Base-by-base conservation (phyloP, 2,888 invertebrate genomes). In the Keiferia lycopersicella region DNA sequence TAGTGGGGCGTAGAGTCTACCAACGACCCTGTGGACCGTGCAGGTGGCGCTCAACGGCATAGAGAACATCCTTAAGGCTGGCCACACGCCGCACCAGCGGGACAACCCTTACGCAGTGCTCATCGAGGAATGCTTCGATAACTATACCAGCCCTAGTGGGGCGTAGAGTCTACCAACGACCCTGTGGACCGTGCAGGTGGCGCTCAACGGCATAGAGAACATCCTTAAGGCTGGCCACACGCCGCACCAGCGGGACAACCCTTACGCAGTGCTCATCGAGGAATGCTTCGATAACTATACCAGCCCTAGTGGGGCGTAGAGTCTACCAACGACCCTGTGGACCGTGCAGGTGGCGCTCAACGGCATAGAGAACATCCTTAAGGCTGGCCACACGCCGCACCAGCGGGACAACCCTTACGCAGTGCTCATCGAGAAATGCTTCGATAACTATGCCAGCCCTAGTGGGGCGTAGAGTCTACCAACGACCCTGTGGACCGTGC, bases 101-200 rank as follows among this genome's bases (percentile, higher is more conserved):
- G 94, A 96, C 62, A 99, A 99, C 50, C 50, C 50, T 16, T 50
- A 88, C 96, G 96, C 98, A 45, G 96, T 97, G 62, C 92, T 96
- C 64, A 96, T 99, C 68, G 99, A 99, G 88, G 98, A 98, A 91
- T 99, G 98, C 83, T 97, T 96, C 81, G 98, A 98, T 98, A 91
- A 78, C 16, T 7, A 45, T 2, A 6, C 3, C 26, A 4, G 26
- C 26, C 3, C 41, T n/a, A 41, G n/a, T n/a, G n/a, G n/a, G n/a
- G n/a, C n/a, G n/a, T n/a, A n/a, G n/a, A n/a, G n/a, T n/a, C n/a
- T n/a, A n/a, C n/a, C n/a, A n/a, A n/a, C n/a, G n/a, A n/a, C n/a
- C n/a, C n/a, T n/a, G n/a, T n/a, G n/a, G n/a, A 41, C 41, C 2
- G 12, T 41, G n/a, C n/a, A n/a, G n/a, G n/a, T n/a, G n/a, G n/a